Base-by-base conservation (phyloP, 2,113 vertebrate species). In the Notarius lentiginosus region DNA sequence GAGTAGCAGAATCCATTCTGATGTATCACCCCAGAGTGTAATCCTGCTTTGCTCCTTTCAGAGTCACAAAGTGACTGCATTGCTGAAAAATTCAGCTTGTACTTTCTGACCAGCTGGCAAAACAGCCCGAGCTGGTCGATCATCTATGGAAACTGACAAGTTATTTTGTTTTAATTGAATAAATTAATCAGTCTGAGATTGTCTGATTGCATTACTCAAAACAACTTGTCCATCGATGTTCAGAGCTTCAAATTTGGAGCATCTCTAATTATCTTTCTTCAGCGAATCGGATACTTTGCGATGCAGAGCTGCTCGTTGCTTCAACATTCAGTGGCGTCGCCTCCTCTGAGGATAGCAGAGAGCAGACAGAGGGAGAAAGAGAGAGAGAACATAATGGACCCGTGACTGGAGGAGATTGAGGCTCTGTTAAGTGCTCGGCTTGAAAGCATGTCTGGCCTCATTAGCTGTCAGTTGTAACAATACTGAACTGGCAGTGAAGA, bases 401-500 rank as follows among this genome's bases (percentile, higher is more conserved):
- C 82, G 91, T 95, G 94, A 94, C 93, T 95, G 91, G 95, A 94
- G 96, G 94, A 96, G 96, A 95, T 95, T 92, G 94, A 95, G 93
- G 89, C 89, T 93, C 93, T 89, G 89, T 95, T 95, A 95, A 96
- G 95, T 94, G 92, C 95, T 94, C 93, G 95, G 94, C 95, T 95
- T 95, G 95, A 96, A 97, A 96, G 95, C 94, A 97, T 96, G 97
- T 97, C 97, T 93, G 95, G 96, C 95, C 96, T 98, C 97, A 95
- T 99, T 98, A 98, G 96, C 96, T 97, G 97, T 97, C 97, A 97
- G 94, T 92, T 96, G 96, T 96, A 97, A 98, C 97, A 98, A 98
- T 97, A 96, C 95, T 90, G 94, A 96, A 95, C 97, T 97, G 97
- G 97, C 97, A 97, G 96, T 94, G 94, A 96, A 96, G 96, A 97